These are phyloP conservation scores for Pammene aurita DNA, from an alignment of 2,888 invertebrate species.

Conservation along the genomic window DNA sequence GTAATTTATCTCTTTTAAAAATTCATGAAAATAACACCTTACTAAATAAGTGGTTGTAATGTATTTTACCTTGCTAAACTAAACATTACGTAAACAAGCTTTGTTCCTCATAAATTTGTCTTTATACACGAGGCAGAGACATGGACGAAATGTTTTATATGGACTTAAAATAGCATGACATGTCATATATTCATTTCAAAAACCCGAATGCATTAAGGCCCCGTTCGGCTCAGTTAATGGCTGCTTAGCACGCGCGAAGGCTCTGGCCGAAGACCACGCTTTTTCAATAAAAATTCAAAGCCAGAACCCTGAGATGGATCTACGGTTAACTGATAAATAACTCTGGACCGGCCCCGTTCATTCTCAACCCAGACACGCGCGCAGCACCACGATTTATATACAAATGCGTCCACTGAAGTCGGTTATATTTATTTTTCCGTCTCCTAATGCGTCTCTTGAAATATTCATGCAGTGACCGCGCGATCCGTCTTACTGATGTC, in stretches of 20 bases:
- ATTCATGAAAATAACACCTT: neutral
- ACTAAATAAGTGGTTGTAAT: slow-evolving; percentile 23
- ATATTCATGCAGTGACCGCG: slow-evolving; percentile 78
- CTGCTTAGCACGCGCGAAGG: slow-evolving; percentile 37
- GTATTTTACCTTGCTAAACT: slow-evolving; percentile 30
- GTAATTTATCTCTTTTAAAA: too few species aligned
- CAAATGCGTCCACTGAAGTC: slow-evolving; percentile 76
- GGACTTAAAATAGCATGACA: slow-evolving; percentile 41
- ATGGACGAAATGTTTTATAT: slow-evolving; percentile 39
- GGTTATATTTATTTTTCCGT: slow-evolving; percentile 79
- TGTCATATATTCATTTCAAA: slow-evolving; percentile 40
- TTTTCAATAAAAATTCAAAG: slow-evolving; percentile 70
- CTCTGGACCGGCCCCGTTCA: slow-evolving; percentile 55
- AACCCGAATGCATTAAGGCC: slow-evolving; percentile 39
- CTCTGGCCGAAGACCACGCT: slow-evolving; percentile 41
- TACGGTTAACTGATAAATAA: slow-evolving; percentile 73
- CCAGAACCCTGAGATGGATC: slow-evolving; percentile 61
- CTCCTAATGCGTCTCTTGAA: slow-evolving; percentile 78
- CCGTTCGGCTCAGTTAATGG: slow-evolving; percentile 38
- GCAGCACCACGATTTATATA: slow-evolving; percentile 76
- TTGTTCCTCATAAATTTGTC: slow-evolving; percentile 36
- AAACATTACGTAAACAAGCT: slow-evolving; percentile 36
- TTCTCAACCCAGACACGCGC: slow-evolving; percentile 72
- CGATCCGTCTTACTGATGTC: slow-evolving; percentile 75
- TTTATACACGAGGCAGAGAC: slow-evolving; percentile 29